A percentile compares a stretch with the other conserved stretches of the same genome.
phyloP scores from a whole-genome alignment of 1,140 invertebrate species.

The Anoplophora glabripennis region DNA sequence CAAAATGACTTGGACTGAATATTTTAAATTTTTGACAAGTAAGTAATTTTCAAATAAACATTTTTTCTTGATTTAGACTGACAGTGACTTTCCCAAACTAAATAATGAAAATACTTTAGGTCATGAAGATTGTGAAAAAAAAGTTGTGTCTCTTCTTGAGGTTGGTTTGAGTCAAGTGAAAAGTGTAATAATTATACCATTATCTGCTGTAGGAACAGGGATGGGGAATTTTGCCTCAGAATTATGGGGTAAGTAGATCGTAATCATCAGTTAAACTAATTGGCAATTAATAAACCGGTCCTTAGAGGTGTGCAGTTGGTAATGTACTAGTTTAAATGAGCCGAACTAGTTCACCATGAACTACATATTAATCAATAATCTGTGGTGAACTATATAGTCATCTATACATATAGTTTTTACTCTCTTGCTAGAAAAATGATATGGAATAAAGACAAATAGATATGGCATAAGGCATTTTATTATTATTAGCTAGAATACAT shows the following conservation, averaged over 20 bases:
- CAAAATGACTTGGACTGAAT: conserved; percentile 25
- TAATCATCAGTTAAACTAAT: too few relatives aligned
- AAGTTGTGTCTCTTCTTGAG: conserved; percentile 23
- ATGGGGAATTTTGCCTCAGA: conserved; percentile 23
- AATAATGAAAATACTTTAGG: conserved; percentile 10
- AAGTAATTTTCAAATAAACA: conserved; percentile 1
- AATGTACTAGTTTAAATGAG: too few relatives aligned
- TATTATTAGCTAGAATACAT: too few relatives aligned
- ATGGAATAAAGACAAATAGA: too few relatives aligned
- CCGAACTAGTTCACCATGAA: too few relatives aligned
- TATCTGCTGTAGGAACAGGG: conserved; percentile 24
- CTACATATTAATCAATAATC: too few relatives aligned
- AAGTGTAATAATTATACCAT: conserved; percentile 22
- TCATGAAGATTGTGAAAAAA: conserved; percentile 20
- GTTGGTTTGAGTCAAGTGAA: conserved; percentile 24
- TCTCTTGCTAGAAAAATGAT: too few relatives aligned
- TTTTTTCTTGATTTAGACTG: not conserved
- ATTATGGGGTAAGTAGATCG: conserved; percentile 30
- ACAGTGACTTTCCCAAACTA: not conserved
- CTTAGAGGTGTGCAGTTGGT: too few relatives aligned
- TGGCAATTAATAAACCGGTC: too few relatives aligned
- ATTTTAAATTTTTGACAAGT: conserved; percentile 18
- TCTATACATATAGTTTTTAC: too few relatives aligned
- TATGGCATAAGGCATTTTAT: too few relatives aligned
- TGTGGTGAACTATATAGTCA: too few relatives aligned